These are phyloP conservation scores for Alexandromys fortis DNA, from an alignment of 2,113 vertebrate genomes.

Conservation along the genomic window DNA sequence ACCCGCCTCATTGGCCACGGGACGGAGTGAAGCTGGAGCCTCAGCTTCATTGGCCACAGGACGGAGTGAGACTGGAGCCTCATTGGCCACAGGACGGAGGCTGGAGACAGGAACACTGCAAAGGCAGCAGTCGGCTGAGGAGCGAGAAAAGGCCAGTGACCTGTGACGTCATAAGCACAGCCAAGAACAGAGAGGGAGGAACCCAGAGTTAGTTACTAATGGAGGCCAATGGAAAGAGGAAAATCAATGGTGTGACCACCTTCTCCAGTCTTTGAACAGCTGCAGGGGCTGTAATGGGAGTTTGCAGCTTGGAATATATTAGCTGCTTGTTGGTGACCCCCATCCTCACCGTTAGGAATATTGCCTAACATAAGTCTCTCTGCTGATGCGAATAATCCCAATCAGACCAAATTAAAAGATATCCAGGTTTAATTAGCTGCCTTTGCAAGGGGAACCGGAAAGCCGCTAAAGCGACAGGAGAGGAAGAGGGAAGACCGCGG, in stretches of 20 bases:
- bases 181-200: slow-evolving; percentile 14
- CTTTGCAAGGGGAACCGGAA: no score
- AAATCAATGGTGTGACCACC: slow-evolving; percentile 41
- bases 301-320: background rate
- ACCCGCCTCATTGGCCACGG: background rate
- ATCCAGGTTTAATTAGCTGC: no score
- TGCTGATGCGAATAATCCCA: no score
- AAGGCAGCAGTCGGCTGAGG: background rate
- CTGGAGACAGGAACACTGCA: slow-evolving; percentile 23
- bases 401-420: no score
- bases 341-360: background rate
- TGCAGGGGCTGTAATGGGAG: background rate
- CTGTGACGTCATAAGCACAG: background rate
- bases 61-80: background rate
- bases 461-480: no score
- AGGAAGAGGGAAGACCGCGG: no score
- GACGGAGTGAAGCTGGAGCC: background rate
- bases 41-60: background rate
- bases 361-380: no score
- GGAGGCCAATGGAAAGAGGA: slow-evolving; percentile 48
- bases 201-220: background rate
- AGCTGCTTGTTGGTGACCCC: background rate
- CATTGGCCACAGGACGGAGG: background rate
- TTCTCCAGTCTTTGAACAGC: slow-evolving; percentile 32
- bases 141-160: slow-evolving; percentile 50